These are phyloP conservation scores for Tragulus kanchil DNA, from an alignment of 2,113 vertebrate species.

Conservation along the genomic window DNA sequence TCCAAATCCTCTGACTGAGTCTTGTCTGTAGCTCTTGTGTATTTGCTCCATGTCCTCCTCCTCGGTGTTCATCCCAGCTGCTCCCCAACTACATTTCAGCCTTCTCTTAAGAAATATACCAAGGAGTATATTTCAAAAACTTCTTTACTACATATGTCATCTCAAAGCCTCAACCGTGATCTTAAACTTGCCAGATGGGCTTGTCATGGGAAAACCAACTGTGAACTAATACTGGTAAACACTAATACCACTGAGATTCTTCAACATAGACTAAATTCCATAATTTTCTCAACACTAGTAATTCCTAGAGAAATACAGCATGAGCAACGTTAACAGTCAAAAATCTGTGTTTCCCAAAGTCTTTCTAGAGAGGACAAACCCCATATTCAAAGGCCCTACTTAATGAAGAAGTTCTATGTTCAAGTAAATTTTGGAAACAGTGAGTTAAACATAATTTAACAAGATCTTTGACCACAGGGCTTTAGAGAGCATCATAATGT, in stretches of 20 bases:
- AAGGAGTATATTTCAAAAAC: conserved; percentile 72
- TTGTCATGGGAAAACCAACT: not conserved
- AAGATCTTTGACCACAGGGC: not conserved
- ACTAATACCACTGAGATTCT: conserved; percentile 55
- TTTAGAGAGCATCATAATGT: not conserved
- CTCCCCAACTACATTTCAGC: conserved; percentile 66
- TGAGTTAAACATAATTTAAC: not conserved
- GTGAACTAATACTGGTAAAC: not conserved
- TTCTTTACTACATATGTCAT: not conserved
- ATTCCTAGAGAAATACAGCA: conserved; percentile 35
- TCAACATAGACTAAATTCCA: conserved; percentile 74
- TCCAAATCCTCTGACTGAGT: not conserved
- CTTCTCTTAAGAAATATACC: conserved; percentile 80
- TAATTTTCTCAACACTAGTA: conserved; percentile 66
- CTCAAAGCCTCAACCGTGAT: conserved; percentile 35
- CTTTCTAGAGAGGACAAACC: conserved; percentile 33
- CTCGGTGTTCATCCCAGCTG: conserved; percentile 23
- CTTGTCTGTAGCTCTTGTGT: not conserved
- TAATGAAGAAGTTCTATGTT: not conserved
- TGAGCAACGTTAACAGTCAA: conserved; percentile 51
- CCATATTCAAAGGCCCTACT: not conserved
- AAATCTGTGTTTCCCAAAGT: conserved; percentile 76
- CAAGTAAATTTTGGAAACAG: conserved; percentile 56
- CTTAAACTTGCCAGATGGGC: not conserved
- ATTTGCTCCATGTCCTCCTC: not conserved